Evolutionary conservation across 1,140 invertebrate genomes (phyloP).

Genomic region (Aphidius ervi): DNA sequence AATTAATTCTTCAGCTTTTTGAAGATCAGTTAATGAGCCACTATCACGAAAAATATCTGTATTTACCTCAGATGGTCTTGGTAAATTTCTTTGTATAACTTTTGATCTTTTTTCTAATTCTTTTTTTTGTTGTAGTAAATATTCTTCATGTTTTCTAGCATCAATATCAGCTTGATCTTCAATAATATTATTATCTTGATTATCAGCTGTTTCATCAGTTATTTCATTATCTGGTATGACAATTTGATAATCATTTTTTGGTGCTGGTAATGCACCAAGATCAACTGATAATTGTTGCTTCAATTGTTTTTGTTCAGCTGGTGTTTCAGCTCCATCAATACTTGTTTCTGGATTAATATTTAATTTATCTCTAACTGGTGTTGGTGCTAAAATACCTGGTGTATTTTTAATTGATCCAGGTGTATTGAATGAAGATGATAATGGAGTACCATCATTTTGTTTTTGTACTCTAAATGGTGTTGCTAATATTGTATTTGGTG

Average conservation of each 20-base stretch:
- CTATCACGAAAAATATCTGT: conserved; percentile 67
- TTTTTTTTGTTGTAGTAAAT: conserved; percentile 59
- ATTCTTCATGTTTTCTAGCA: conserved; percentile 61
- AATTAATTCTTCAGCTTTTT: conserved; percentile 86
- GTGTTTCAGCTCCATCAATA: conserved; percentile 64
- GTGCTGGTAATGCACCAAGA: conserved; percentile 76
- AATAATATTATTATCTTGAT: conserved; percentile 49
- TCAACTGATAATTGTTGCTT: conserved; percentile 73
- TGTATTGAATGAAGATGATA: conserved; percentile 38
- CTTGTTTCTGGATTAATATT: conserved; percentile 90
- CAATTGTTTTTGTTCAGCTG: conserved; percentile 65
- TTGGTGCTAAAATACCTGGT: conserved; percentile 51
- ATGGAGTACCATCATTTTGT: conserved; percentile 35
- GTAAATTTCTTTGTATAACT: conserved; percentile 84
- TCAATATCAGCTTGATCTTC: conserved; percentile 94
- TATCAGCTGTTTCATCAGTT: conserved; percentile 52
- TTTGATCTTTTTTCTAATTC: conserved; percentile 78
- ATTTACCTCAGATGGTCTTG: conserved; percentile 85
- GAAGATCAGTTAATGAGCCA: conserved; percentile 15
- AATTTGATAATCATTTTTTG: conserved; percentile 98
- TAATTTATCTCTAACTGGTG: conserved; percentile 86
- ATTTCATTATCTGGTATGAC: conserved; percentile 68
- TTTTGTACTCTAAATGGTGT: no score
- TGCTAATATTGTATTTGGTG: conserved; percentile 82
- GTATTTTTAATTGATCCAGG: conserved; percentile 40